Evolutionary conservation across 2,113 vertebrate species (phyloP), one percentile per base, ranked within the genome.

Genomic region (Petrocephalus zakoni): DNA sequence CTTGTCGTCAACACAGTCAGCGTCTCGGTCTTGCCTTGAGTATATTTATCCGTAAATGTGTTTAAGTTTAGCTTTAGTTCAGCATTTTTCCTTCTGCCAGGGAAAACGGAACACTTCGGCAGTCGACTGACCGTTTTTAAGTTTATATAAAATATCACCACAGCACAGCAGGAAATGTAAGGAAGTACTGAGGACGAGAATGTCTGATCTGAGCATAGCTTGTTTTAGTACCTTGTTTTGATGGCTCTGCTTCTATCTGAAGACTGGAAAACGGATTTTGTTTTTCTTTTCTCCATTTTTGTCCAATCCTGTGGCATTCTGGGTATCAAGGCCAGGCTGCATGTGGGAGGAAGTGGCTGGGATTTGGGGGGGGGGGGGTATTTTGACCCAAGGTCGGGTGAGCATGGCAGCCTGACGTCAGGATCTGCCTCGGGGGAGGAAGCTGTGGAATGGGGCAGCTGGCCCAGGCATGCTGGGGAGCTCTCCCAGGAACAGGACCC

Each of bases 341-440:
- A 5, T 86, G 55, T 46, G 55, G 29, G 56, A 55, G 56, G 34
- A 22, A 53, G 13, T 53, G 47, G 46, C 22, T 10, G n/a, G 47
- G n/a, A 53, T 4, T 37, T 19, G 11, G 42, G 37, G 17, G 78
- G 42, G 19, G 42, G 5, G 87, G 87, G 90, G 82, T 94, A 90
- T 93, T 94, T 92, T 89, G 49, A 84, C 52, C 88, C 72, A 56
- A 87, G 46, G 37, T 46, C 56, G 68, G 56, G 56, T 89, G 64
- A 51, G 55, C 88, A 4, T 89, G 89, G 88, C 46, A 85, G 52
- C 64, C 90, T 87, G 37, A 64, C 21, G 55, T 56, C 25, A 87
- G 34, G 25, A 37, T 29, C 34, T 46, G 37, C 15, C 53, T 55
- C 21, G 22, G 21, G 81, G 81, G 46, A 87, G 53, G 29, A 29